These are phyloP conservation scores for Ceraclea dissimilis DNA, from an alignment of 2,888 invertebrate genomes.

Conservation along the genomic window DNA sequence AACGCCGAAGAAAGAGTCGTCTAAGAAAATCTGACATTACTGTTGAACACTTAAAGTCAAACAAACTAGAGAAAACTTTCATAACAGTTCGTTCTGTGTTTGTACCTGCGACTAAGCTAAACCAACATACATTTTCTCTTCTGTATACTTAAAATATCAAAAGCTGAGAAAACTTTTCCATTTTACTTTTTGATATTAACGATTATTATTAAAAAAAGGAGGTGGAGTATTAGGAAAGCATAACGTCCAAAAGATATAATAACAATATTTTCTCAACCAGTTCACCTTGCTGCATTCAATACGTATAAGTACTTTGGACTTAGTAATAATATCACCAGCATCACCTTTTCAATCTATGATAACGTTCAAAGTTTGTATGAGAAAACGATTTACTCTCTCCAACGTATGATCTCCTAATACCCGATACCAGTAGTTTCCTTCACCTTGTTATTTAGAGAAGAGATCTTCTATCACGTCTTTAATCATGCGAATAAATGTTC, in stretches of 20 bases:
- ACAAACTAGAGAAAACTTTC: not conserved
- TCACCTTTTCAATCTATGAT: slow-evolving; percentile 5
- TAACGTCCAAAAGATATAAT: not conserved
- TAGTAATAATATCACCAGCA: not conserved
- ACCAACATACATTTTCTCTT: not conserved
- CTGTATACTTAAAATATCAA: not conserved
- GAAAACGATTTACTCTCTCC: slow-evolving; percentile 3
- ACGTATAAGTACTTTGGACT: no score
- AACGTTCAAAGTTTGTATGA: slow-evolving; percentile 14
- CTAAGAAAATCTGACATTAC: no score
- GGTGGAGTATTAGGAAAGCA: not conserved
- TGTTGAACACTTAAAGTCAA: no score
- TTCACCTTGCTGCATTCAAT: not conserved
- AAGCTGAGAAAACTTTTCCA: not conserved
- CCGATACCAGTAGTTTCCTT: not conserved
- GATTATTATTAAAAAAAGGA: not conserved
- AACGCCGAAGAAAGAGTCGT: no score
- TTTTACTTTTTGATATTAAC: not conserved
- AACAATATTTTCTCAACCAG: not conserved
- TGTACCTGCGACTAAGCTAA: not conserved
- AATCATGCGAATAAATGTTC: no score
- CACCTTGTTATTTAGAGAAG: not conserved
- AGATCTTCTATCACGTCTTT: not conserved
- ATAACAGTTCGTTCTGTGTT: not conserved
- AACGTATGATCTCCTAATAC: slow-evolving; percentile 10